Evolutionary conservation across 1,140 invertebrate genomes (phyloP).

Genomic region (Plectrocnemia conspersa): DNA sequence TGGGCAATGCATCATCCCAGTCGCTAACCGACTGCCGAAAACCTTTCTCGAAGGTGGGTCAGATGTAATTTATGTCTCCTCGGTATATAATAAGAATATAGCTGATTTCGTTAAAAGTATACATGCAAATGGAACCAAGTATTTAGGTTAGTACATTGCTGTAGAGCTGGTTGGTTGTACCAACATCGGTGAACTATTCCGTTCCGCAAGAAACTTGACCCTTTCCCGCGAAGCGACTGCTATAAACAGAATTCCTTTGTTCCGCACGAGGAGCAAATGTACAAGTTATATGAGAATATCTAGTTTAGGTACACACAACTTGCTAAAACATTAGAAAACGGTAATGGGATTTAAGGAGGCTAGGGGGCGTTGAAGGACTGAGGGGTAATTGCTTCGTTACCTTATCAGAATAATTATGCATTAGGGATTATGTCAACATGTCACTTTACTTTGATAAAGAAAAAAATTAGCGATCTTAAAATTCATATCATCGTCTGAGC

Average conservation of each 20-base stretch:
- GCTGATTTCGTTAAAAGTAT: too few relatives aligned
- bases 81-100: too few relatives aligned
- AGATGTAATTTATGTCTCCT: slow-evolving; percentile 33
- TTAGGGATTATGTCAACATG: too few relatives aligned
- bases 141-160: too few relatives aligned
- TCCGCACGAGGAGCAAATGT: slow-evolving; percentile 10
- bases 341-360: slow-evolving; percentile 22
- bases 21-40: slow-evolving; percentile 31
- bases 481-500: too few relatives aligned
- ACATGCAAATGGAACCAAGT: too few relatives aligned
- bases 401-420: too few relatives aligned
- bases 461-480: too few relatives aligned
- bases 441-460: too few relatives aligned
- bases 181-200: slow-evolving; percentile 10
- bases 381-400: slow-evolving; percentile 25
- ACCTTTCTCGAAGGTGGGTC: slow-evolving; percentile 24
- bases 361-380: slow-evolving; percentile 1
- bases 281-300: slow-evolving; percentile 17
- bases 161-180: too few relatives aligned
- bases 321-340: slow-evolving; percentile 30
- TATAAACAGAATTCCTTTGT: slow-evolving; percentile 29
- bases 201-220: slow-evolving; percentile 19
- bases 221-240: slow-evolving; percentile 9
- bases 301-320: slow-evolving; percentile 16
- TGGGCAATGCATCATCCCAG: slow-evolving; percentile 35